Evolutionary conservation across 2,888 invertebrate genomes (phyloP).

Genomic region (Ophion ellenae): DNA sequence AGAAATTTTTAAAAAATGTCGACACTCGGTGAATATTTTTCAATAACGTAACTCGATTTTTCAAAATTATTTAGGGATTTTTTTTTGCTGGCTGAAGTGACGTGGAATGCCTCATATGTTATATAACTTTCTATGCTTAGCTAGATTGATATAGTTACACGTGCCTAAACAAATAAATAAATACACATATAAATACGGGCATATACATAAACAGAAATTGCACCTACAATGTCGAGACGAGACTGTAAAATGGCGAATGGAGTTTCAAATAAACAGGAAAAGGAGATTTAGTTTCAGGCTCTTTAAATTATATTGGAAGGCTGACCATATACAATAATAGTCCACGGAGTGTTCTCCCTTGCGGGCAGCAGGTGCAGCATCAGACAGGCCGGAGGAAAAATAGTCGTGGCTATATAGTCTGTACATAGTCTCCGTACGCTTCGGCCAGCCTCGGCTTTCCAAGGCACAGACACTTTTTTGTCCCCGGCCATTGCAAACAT

Average conservation of each 20-base stretch:
- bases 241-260: neutral
- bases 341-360: slow-evolving; percentile 2
- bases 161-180: neutral
- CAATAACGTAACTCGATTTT: too few relatives aligned
- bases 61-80: too few relatives aligned
- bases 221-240: neutral
- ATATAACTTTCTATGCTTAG: too few relatives aligned
- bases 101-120: too few relatives aligned
- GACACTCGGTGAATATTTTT: too few relatives aligned
- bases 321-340: slow-evolving; percentile 11
- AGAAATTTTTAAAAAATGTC: too few relatives aligned
- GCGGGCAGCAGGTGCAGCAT: slow-evolving; percentile 44
- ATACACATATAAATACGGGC: neutral
- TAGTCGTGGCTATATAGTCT: neutral
- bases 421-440: neutral
- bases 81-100: too few relatives aligned
- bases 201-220: neutral
- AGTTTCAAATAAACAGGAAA: neutral
- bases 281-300: neutral
- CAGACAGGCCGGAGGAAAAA: slow-evolving; percentile 30
- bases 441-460: slow-evolving; percentile 47
- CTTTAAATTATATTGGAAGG: slow-evolving; percentile 13
- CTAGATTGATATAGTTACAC: too few relatives aligned
- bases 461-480: slow-evolving; percentile 38
- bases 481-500: slow-evolving; percentile 48